Conservation (phyloP, 2,888 invertebrate genomes). For the Yponomeuta plumbellus region DNA sequence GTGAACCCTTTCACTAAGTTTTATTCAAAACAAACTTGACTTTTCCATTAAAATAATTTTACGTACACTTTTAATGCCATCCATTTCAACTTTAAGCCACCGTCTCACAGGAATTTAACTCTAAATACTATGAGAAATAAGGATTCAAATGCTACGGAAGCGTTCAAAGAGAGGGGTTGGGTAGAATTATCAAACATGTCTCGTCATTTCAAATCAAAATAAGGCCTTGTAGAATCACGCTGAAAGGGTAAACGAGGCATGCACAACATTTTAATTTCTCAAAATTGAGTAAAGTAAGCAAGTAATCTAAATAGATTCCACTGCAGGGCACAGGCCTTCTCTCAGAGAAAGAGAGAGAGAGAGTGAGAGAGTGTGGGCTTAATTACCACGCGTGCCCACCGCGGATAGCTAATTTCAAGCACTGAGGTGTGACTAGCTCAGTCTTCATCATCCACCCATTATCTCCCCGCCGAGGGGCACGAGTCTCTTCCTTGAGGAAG, state of each 20-base stretch:
- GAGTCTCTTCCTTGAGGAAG: too few relatives aligned
- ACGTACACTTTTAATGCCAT: neutral
- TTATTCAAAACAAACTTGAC: conserved; percentile 5
- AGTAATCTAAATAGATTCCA: too few relatives aligned
- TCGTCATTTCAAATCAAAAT: neutral
- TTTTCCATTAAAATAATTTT: conserved; percentile 4
- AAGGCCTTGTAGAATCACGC: neutral
- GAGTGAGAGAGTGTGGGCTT: too few relatives aligned
- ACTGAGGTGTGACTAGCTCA: too few relatives aligned
- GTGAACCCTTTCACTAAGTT: neutral
- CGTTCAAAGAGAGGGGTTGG: neutral
- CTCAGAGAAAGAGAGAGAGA: too few relatives aligned
- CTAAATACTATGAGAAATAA: neutral
- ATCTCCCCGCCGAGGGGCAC: too few relatives aligned
- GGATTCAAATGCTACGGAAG: neutral
- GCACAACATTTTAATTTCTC: neutral
- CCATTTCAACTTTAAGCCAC: neutral
- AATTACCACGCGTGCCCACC: too few relatives aligned
- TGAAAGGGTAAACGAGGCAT: neutral
- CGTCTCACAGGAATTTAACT: neutral
- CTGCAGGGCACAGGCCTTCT: too few relatives aligned
- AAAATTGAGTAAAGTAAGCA: too few relatives aligned
- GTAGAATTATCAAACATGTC: neutral
- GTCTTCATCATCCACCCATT: too few relatives aligned
- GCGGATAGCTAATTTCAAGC: too few relatives aligned